A percentile compares a stretch with the other conserved stretches of the same genome.
Conservation (phyloP, 1,140 invertebrate genomes). For the Drosophila santomea region DNA sequence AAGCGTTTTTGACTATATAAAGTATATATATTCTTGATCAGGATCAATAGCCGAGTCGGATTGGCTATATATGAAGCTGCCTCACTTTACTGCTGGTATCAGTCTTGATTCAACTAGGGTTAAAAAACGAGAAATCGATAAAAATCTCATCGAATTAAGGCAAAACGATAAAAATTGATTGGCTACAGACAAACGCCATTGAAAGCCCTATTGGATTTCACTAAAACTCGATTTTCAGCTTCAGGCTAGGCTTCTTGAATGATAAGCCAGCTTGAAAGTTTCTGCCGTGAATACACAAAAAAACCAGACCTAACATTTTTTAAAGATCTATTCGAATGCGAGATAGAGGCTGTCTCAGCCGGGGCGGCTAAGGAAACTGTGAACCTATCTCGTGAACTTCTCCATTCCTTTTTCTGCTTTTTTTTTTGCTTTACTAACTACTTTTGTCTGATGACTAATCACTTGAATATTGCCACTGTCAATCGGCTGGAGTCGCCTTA, state of each 20-base stretch:
- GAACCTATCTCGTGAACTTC: conserved; percentile 15
- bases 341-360: conserved; percentile 3
- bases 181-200: conserved; percentile 42
- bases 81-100: conserved; percentile 14
- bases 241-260: conserved; percentile 7
- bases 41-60: too few species aligned
- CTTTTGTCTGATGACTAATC: conserved; percentile 68
- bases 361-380: conserved; percentile 20
- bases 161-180: conserved; percentile 80
- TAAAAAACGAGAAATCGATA: conserved; percentile 62
- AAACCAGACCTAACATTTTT: conserved; percentile 21
- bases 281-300: conserved; percentile 1
- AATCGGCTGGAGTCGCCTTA: conserved; percentile 24
- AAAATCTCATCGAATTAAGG: conserved; percentile 80
- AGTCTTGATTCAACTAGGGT: conserved; percentile 1
- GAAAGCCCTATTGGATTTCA: background rate
- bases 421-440: conserved; percentile 5
- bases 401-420: conserved; percentile 1
- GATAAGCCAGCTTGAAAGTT: conserved; percentile 44
- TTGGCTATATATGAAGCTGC: too few species aligned
- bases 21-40: too few species aligned
- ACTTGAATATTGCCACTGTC: conserved; percentile 70
- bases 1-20: too few species aligned
- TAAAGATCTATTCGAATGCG: conserved; percentile 51
- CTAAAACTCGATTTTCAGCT: conserved; percentile 1